Percentiles rank a stretch among this genome's conserved stretches.
phyloP scores from a whole-genome alignment of 2,113 vertebrate genomes.

The Carassius auratus region DNA sequence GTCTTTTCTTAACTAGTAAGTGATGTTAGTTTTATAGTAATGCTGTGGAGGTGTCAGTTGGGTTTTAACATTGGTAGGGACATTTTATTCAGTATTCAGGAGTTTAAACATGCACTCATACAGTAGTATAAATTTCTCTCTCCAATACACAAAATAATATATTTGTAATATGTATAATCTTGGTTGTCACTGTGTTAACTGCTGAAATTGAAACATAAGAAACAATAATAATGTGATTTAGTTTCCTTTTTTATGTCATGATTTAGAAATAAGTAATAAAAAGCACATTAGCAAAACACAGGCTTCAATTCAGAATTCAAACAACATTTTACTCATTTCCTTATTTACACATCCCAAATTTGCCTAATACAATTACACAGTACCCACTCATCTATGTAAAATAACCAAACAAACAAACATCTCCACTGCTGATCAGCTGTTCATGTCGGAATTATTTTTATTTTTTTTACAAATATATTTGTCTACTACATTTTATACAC shows the following conservation, averaged over 20 bases:
- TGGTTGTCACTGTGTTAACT: too few species aligned
- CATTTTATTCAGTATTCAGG: neutral
- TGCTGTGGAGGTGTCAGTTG: neutral
- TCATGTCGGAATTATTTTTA: neutral
- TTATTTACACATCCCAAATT: neutral
- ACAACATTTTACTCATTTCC: neutral
- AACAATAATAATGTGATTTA: neutral
- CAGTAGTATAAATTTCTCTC: neutral
- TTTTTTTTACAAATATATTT: neutral
- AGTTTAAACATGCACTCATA: neutral
- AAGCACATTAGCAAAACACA: neutral
- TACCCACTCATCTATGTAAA: neutral
- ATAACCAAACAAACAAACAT: conserved; percentile 17
- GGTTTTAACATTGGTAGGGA: neutral
- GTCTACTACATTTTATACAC: neutral
- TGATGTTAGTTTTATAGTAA: neutral
- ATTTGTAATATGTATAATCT: too few species aligned
- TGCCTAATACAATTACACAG: neutral
- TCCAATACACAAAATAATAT: neutral
- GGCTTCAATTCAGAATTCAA: neutral
- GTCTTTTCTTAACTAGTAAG: neutral
- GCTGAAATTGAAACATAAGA: too few species aligned
- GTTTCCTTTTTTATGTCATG: neutral
- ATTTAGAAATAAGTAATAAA: neutral
- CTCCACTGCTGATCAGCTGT: neutral